Evolutionary conservation across 2,797 vertebrate genomes (phyloP).

Genomic region (Chaetophractus vellerosus): DNA sequence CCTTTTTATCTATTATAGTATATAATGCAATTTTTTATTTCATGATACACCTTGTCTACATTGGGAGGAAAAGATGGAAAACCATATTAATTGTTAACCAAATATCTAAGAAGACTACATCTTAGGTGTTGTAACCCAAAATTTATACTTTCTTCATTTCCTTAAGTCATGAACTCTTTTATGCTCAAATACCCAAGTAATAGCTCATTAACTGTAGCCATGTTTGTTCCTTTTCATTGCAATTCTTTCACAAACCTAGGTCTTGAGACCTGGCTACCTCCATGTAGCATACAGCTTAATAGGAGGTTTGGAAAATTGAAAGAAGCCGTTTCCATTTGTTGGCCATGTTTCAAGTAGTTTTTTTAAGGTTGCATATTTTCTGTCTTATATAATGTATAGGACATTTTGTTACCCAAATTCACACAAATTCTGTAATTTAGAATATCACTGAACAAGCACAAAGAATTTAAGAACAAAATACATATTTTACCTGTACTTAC

Average conservation of each 20-base stretch:
- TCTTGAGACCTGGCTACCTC: neutral
- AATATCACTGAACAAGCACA: neutral
- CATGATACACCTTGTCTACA: neutral
- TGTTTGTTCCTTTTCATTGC: constrained; percentile 70
- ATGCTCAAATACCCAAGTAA: constrained; percentile 62
- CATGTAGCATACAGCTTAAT: neutral
- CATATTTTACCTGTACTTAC: neutral
- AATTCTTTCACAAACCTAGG: neutral
- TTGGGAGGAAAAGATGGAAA: neutral
- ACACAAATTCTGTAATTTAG: constrained; percentile 15
- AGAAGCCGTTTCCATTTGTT: neutral
- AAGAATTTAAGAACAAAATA: constrained; percentile 29
- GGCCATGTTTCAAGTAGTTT: neutral
- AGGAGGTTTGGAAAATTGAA: neutral
- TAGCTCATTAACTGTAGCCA: constrained; percentile 60
- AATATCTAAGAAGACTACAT: neutral
- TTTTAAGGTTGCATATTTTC: neutral
- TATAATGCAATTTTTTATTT: neutral
- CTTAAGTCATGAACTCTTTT: constrained; percentile 60
- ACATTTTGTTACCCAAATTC: neutral
- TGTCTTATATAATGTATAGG: neutral
- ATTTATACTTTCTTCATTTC: constrained; percentile 37
- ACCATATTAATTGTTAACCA: neutral
- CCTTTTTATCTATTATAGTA: neutral
- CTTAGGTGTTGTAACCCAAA: neutral